phyloP scores from a whole-genome alignment of 2,888 invertebrate species.

The Diogma glabrata region DNA sequence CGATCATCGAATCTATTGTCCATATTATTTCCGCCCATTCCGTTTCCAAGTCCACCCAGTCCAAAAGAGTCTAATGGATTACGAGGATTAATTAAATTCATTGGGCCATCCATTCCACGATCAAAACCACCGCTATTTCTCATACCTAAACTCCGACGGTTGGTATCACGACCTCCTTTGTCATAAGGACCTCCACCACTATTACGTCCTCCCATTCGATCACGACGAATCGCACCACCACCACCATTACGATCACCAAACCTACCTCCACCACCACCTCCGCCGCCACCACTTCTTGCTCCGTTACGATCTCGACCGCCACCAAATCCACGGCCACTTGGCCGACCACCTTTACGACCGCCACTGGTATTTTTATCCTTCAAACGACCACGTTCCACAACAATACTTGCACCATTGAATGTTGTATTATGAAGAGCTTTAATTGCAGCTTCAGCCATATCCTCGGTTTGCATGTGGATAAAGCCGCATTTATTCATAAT shows the following conservation, averaged over 20 bases:
- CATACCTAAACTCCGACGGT: conserved; percentile 21
- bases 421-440: conserved; percentile 65
- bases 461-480: conserved; percentile 76
- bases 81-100: not conserved
- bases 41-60: conserved; percentile 9
- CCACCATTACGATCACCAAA: conserved; percentile 28
- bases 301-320: too few species aligned
- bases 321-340: conserved; percentile 39
- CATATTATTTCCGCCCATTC: conserved; percentile 6
- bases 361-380: conserved; percentile 49
- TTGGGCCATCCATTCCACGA: conserved; percentile 29
- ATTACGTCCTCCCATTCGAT: too few species aligned
- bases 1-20: conserved; percentile 10
- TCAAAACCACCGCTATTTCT: conserved; percentile 26
- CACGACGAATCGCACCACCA: conserved; percentile 22
- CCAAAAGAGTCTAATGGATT: too few species aligned
- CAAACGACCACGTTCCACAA: conserved; percentile 71
- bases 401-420: conserved; percentile 74
- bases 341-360: conserved; percentile 32
- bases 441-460: conserved; percentile 72
- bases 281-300: conserved; percentile 20
- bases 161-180: conserved; percentile 13
- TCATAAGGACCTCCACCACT: conserved; percentile 16
- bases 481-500: conserved; percentile 92
- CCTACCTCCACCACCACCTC: too few species aligned